phyloP scores from a whole-genome alignment of 2,113 vertebrate species.

The Hippocampus barbouri region DNA sequence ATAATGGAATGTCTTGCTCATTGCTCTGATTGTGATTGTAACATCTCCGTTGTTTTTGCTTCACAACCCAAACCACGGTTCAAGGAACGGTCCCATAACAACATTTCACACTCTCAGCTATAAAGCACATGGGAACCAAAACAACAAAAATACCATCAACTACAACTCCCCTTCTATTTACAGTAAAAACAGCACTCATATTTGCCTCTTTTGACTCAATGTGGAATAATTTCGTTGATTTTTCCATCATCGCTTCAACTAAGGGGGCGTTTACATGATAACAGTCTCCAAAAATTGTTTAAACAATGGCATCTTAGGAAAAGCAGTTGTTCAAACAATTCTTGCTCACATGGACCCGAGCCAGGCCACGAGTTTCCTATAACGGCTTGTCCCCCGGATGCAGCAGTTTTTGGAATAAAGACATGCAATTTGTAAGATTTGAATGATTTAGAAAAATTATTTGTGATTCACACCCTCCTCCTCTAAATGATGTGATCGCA shows the following conservation, averaged over 20 bases:
- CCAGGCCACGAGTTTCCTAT: too few species aligned
- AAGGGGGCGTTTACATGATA: neutral
- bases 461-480: too few species aligned
- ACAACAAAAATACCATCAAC: slow-evolving; percentile 7
- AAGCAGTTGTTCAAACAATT: neutral
- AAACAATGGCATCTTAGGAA: too few species aligned
- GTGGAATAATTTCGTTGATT: neutral
- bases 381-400: too few species aligned
- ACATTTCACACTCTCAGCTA: slow-evolving; percentile 1
- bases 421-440: too few species aligned
- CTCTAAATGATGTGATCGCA: too few species aligned
- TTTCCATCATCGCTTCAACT: neutral
- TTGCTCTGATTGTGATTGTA: neutral
- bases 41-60: neutral
- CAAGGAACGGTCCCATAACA: neutral
- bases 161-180: slow-evolving; percentile 28
- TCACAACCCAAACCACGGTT: neutral
- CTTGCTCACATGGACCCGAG: neutral
- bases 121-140: slow-evolving; percentile 19
- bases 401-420: too few species aligned
- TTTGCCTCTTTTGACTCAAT: neutral
- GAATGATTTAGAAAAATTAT: too few species aligned
- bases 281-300: neutral
- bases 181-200: slow-evolving; percentile 36
- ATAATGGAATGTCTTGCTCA: neutral